Evolutionary conservation across 2,113 vertebrate species (phyloP).

Genomic region (Hipposideros armiger): DNA sequence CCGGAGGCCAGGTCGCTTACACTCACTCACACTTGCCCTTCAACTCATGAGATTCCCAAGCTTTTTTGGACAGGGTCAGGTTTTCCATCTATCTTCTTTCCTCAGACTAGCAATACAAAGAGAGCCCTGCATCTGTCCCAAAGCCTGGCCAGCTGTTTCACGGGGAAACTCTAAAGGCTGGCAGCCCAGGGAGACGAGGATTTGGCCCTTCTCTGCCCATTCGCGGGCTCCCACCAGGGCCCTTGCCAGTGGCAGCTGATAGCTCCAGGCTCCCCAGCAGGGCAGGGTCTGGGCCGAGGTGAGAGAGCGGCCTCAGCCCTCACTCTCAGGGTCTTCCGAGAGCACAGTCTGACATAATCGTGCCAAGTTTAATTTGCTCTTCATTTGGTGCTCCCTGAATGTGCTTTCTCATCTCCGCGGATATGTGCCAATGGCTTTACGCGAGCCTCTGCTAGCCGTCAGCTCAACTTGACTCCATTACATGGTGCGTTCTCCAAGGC

Average conservation of each 20-base stretch:
- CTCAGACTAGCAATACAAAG: background rate
- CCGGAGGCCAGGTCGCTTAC: background rate
- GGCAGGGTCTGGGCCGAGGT: accelerated
- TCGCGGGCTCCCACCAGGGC: accelerated
- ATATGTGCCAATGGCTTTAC: accelerated
- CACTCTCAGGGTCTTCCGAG: too few relatives aligned
- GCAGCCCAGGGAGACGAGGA: accelerated
- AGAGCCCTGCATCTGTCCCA: background rate
- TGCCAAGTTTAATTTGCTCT: accelerated
- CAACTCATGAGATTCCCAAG: background rate
- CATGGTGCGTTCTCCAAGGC: background rate
- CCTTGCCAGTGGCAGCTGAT: accelerated
- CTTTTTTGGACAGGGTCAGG: background rate
- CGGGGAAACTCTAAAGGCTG: too few relatives aligned
- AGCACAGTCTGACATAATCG: accelerated
- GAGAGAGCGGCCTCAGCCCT: background rate
- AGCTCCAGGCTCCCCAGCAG: accelerated
- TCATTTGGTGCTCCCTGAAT: background rate
- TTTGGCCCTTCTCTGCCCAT: background rate
- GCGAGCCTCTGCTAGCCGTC: background rate
- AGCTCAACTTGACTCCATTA: accelerated
- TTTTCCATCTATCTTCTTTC: background rate
- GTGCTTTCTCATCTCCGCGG: too few relatives aligned
- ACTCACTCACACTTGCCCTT: too few relatives aligned
- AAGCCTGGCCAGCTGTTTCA: background rate